A percentile compares a stretch with the other conserved stretches of the same genome.
phyloP scores from a whole-genome alignment of 1,140 invertebrate species.

The Musca vetustissima region DNA sequence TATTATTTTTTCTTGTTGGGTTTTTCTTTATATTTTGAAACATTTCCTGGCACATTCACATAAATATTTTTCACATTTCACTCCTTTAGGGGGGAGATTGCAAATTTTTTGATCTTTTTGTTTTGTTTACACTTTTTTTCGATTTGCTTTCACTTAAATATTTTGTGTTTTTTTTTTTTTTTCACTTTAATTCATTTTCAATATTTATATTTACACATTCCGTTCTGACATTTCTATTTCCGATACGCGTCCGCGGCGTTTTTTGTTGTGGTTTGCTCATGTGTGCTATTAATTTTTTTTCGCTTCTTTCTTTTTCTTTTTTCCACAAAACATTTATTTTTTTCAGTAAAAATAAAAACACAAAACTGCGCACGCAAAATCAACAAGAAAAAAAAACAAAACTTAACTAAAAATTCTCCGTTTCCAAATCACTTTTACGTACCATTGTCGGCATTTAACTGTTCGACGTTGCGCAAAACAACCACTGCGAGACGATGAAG shows the following conservation, averaged over 20 bases:
- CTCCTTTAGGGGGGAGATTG: too few species aligned
- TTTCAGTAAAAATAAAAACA: too few species aligned
- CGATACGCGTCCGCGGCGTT: not conserved
- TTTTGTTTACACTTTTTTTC: too few species aligned
- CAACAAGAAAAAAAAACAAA: too few species aligned
- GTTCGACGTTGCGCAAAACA: conserved; percentile 18
- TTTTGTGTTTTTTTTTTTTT: too few species aligned
- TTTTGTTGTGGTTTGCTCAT: conserved; percentile 2
- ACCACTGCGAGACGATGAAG: conserved; percentile 2
- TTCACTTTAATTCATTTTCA: too few species aligned
- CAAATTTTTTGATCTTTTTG: too few species aligned
- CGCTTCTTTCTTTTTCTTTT: not conserved
- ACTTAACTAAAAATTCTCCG: conserved; percentile 3
- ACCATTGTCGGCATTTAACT: conserved; percentile 16
- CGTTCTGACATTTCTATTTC: not conserved
- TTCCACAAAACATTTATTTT: not conserved
- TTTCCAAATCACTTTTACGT: conserved; percentile 9
- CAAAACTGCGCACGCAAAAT: conserved; percentile 19
- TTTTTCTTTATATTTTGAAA: too few species aligned
- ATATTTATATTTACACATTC: not conserved
- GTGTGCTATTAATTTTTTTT: not conserved
- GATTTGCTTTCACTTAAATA: too few species aligned
- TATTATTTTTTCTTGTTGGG: too few species aligned
- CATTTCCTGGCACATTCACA: too few species aligned
- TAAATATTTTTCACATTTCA: too few species aligned